Percentiles rank a stretch among this genome's conserved stretches.
Evolutionary conservation across 2,797 vertebrate species (phyloP).

Genomic region (Hippoglossus hippoglossus): DNA sequence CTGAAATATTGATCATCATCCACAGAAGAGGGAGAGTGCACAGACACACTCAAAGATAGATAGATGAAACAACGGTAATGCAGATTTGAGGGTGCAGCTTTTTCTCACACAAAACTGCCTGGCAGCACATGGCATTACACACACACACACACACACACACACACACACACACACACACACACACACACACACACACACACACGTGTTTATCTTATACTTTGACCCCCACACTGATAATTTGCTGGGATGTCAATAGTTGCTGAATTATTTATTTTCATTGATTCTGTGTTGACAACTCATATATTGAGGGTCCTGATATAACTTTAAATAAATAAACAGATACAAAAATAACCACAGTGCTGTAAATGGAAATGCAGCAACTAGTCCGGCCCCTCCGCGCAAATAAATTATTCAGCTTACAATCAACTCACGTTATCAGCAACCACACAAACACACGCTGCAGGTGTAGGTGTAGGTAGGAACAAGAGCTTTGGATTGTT

Average conservation of each 20-base stretch:
- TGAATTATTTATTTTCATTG: conserved; percentile 52
- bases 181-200: conserved; percentile 19
- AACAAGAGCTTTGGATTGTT: conserved; percentile 5
- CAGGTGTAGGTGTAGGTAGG: conserved; percentile 34
- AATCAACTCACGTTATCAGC: conserved; percentile 53
- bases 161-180: too few species aligned
- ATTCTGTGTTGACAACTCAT: conserved; percentile 44
- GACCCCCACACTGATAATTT: conserved; percentile 41
- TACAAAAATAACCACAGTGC: conserved; percentile 17
- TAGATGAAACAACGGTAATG: conserved; percentile 45
- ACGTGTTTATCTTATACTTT: conserved; percentile 35
- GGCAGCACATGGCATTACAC: neutral
- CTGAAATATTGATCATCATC: conserved; percentile 82
- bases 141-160: conserved; percentile 13
- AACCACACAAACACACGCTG: conserved; percentile 4
- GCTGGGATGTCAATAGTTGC: conserved; percentile 35
- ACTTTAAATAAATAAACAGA: conserved; percentile 61
- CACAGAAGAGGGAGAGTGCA: conserved; percentile 54
- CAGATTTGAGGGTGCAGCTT: conserved; percentile 53
- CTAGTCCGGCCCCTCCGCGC: conserved; percentile 38
- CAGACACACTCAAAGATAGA: conserved; percentile 51
- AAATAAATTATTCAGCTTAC: conserved; percentile 69
- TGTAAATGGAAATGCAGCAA: conserved; percentile 48
- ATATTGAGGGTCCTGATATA: conserved; percentile 36
- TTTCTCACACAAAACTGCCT: conserved; percentile 54